These are phyloP conservation scores for Colinus virginianus DNA, from an alignment of 2,113 vertebrate species.

Conservation along the genomic window DNA sequence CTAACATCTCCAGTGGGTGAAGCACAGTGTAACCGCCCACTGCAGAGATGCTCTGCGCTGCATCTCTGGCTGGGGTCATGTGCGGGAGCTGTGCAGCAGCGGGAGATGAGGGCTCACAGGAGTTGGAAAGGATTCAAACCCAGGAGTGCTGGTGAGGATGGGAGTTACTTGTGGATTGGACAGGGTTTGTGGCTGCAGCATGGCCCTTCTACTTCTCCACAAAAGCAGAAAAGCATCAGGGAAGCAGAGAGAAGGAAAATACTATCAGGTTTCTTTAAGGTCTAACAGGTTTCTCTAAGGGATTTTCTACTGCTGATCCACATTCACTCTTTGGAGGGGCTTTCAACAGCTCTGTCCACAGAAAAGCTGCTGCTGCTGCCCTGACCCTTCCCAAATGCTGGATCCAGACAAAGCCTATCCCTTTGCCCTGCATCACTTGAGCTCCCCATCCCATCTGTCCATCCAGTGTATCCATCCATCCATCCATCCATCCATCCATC, in stretches of 20 bases:
- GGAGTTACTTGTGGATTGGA: not conserved
- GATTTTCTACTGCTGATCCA: not conserved
- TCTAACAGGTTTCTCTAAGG: not conserved
- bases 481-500: not conserved
- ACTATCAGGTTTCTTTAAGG: not conserved
- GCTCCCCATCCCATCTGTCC: not conserved
- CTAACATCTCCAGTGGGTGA: slow-evolving; percentile 11
- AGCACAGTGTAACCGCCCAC: slow-evolving; percentile 16
- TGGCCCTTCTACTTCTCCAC: not conserved
- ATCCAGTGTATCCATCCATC: not conserved
- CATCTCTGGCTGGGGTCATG: not conserved
- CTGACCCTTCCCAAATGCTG: not conserved
- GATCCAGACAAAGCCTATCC: not conserved
- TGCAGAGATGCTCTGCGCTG: not conserved
- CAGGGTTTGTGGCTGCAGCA: not conserved
- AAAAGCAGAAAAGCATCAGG: not conserved
- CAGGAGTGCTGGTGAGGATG: not conserved
- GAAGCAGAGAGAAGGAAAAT: not conserved
- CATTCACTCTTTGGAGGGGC: rapidly evolving
- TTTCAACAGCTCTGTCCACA: not conserved
- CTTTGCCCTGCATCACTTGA: not conserved
- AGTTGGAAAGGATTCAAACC: not conserved
- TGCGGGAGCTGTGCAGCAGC: not conserved
- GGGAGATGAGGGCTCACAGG: not conserved
- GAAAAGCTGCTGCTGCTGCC: not conserved